Percentiles rank a stretch among this genome's conserved stretches.
Evolutionary conservation across 2,113 vertebrate species (phyloP).

Genomic region (Osmerus eperlanus): DNA sequence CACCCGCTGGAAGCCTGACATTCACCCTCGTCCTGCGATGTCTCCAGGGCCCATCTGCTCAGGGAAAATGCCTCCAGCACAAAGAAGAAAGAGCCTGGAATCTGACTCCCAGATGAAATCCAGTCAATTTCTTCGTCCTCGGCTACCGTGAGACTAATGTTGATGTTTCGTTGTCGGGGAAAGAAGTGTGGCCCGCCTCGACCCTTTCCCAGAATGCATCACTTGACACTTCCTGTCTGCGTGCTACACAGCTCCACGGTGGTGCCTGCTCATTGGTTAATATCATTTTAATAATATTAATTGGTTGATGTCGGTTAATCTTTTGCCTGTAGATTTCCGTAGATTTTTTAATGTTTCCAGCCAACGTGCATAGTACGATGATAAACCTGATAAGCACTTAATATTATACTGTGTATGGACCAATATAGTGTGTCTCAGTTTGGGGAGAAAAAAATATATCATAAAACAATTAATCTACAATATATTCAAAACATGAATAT

Average conservation of each 20-base stretch:
- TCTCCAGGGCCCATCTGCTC: conserved; percentile 69
- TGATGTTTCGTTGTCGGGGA: conserved; percentile 48
- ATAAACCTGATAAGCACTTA: no score
- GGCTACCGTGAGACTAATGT: conserved; percentile 59
- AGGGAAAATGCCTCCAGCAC: conserved; percentile 32
- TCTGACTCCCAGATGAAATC: conserved; percentile 55
- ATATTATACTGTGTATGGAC: no score
- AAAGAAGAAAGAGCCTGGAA: conserved; percentile 34
- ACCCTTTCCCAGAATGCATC: conserved; percentile 37
- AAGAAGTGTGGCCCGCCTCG: conserved; percentile 20
- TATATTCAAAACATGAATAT: no score
- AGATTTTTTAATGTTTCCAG: no score
- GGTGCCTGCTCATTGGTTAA: conserved; percentile 3
- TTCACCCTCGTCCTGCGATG: conserved; percentile 56
- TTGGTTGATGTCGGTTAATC: no score
- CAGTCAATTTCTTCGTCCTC: conserved; percentile 51
- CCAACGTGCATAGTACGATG: no score
- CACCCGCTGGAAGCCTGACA: conserved; percentile 56
- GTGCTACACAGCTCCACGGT: conserved; percentile 7
- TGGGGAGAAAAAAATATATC: no score
- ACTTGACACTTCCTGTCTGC: conserved; percentile 5
- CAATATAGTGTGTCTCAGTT: no score
- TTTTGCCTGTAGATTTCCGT: no score
- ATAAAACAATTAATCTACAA: no score
- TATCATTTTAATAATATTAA: neutral